These are phyloP conservation scores for Hymenochirus boettgeri DNA, from an alignment of 2,113 vertebrate genomes.

Conservation along the genomic window DNA sequence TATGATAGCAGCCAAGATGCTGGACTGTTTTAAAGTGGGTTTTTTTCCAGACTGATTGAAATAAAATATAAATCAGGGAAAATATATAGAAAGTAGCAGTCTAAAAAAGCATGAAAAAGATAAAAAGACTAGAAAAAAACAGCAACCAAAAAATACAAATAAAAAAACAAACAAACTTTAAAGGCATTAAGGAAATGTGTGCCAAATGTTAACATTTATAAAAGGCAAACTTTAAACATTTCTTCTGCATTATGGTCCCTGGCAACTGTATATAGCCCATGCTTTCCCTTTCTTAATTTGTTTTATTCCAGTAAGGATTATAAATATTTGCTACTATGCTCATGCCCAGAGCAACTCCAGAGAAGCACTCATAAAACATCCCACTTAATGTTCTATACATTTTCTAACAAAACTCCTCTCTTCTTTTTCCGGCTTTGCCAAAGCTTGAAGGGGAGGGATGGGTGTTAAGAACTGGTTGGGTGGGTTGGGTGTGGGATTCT, in stretches of 20 bases:
- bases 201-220: constrained; percentile 5
- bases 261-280: no score
- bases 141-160: no score
- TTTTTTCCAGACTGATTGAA: no score
- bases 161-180: background rate
- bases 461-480: constrained; percentile 25
- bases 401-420: constrained; percentile 18
- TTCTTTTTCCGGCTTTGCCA: constrained; percentile 44
- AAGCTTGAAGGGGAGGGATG: constrained; percentile 34
- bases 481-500: constrained; percentile 21
- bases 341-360: background rate
- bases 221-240: background rate
- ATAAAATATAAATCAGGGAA: background rate
- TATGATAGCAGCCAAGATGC: no score
- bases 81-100: background rate
- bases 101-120: background rate
- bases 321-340: background rate
- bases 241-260: no score
- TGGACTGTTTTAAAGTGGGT: no score
- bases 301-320: no score
- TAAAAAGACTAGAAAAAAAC: background rate
- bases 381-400: background rate
- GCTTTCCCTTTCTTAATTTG: no score
- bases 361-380: background rate
- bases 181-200: constrained; percentile 4